Base-by-base conservation (phyloP, 1,140 invertebrate genomes). In the Trichomalopsis sarcophagae region DNA sequence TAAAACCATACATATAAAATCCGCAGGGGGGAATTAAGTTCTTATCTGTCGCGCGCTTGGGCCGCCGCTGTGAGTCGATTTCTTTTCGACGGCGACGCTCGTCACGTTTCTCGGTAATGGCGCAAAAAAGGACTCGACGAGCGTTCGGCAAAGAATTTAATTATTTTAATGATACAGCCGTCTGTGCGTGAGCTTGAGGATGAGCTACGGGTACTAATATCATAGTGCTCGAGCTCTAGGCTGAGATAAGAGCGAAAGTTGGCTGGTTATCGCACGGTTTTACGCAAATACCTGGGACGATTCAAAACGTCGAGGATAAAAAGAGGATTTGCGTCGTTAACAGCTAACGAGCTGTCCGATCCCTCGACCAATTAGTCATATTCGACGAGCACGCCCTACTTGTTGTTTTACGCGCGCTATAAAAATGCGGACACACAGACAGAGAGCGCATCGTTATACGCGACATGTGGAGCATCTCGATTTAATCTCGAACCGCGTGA, bases 21-120 rank as follows among this genome's bases (percentile, higher is more conserved):
- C 69, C 44, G 44, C 44, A 77, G 33, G 74, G 36, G 74, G 55
- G 81, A 69, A 77, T 76, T 77, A 77, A 83, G 73, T 75, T 82
- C 81, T 82, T 82, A 82, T 82, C 81, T 82, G 71, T 82, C 81
- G 27, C 27, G 27, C 27, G 71, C 47, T n/a, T 55, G 13, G 50
- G 4, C 14, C 50, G 55, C 17, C 55, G 21, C 17, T 14, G 27
- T 27, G 55, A 62, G 21, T 62, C 55, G 55, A 62, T 62, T 62
- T 62, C 55, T 66, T 81, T 81, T 81, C 62, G 40, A 81, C 66
- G 68, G 30, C 36, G 78, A 50, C 78, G 78, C 44, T 50, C 71
- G 81, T 82, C 81, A 82, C 71, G 81, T 82, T 75, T 82, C 81
- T 40, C 17, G 27, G 71, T 81, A 81, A 81, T 81, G 68, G 80